Evolutionary conservation across 92 coral and sea anemone species (phyloP).

Genomic region (Parazoanthus darwini): DNA sequence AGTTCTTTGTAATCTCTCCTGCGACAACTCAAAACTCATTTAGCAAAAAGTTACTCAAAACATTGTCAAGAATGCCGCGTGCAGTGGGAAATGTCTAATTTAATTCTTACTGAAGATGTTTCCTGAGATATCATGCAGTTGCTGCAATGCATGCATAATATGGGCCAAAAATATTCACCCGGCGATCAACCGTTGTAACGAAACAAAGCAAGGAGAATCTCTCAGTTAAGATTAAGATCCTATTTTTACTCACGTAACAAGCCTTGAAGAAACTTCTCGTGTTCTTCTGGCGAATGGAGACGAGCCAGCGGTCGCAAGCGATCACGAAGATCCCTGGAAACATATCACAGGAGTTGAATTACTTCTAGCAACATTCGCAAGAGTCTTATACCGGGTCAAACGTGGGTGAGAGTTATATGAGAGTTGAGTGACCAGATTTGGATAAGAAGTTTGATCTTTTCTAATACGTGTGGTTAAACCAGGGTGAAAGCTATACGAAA

Average conservation of each 20-base stretch:
- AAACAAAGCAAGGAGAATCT: neutral
- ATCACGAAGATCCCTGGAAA: slow-evolving; percentile 81
- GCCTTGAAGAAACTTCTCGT: slow-evolving; percentile 90
- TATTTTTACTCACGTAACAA: slow-evolving; percentile 61
- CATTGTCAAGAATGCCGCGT: too few species aligned
- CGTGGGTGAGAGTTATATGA: too few species aligned
- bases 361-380: neutral
- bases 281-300: slow-evolving; percentile 88
- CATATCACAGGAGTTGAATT: neutral
- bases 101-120: neutral
- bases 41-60: too few species aligned
- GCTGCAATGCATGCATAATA: too few species aligned
- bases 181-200: neutral
- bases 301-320: slow-evolving; percentile 80
- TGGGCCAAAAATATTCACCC: neutral
- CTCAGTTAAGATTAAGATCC: neutral
- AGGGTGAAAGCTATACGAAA: too few species aligned
- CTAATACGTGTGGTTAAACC: too few species aligned
- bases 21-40: too few species aligned
- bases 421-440: too few species aligned
- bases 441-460: too few species aligned
- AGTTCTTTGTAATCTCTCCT: too few species aligned
- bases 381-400: too few species aligned
- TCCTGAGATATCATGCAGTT: neutral
- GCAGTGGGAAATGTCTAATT: too few species aligned